Base-by-base conservation (phyloP, 2,888 invertebrate species). In the Conops quadrifasciatus region DNA sequence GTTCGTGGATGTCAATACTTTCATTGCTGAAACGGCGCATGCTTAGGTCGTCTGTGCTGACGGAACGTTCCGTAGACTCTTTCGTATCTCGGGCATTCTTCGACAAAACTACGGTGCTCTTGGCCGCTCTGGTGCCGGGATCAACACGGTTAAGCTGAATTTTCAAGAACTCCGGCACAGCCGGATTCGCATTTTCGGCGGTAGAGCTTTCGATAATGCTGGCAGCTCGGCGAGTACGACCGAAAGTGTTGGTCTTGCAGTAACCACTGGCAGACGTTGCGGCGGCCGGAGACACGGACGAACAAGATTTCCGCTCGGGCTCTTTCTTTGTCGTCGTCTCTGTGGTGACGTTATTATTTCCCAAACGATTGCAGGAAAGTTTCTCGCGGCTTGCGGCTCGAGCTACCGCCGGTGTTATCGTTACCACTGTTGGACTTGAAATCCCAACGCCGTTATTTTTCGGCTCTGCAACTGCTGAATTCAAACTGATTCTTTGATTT, bases 91-190 rank as follows among this genome's bases (percentile, higher is more conserved):
- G 82, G 2, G 79, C 83, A 76, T 89, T 90, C 73, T 90, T 91
- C 28, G 91, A 89, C 75, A 92, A 85, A 66, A 92, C 90, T 45
- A 92, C 88, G 79, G 91, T 90, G 45, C 89, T 89, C 13, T 88
- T 80, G 53, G 81, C 80, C 15, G 75, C 77, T 0, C 90, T 88
- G 1, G 87, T 86, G 77, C 89, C 89, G 13, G 88, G 86, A 78
- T 92, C 92, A 7, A 92, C 91, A 81, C 90, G 90, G 80, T 92
- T 91, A 60, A 92, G 80, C 82, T 92, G 92, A 71, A 91, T 90
- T 79, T 91, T 90, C 74, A 92, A 85, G 80, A 92, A 92, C 81
- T 93, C 92, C 0, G 92, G 91, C 15, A 91, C 87, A 15, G 28
- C 13, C 28, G 58, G 28, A 64, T 84, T 71, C 26, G 60, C 36